phyloP scores from a whole-genome alignment of 2,888 invertebrate genomes.

The Noctua pronuba region DNA sequence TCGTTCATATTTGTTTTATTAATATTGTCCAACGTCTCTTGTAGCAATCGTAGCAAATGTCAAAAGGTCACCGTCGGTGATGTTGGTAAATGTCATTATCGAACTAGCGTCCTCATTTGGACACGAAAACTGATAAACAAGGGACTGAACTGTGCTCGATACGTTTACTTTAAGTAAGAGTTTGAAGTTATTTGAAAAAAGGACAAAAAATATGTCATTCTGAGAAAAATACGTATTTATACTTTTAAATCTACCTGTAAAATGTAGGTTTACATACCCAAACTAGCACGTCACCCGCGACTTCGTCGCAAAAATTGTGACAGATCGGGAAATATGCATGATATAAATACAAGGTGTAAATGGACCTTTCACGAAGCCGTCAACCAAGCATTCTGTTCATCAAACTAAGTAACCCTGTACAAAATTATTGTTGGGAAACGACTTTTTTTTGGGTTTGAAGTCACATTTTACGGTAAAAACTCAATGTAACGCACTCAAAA shows the following conservation, averaged over 20 bases:
- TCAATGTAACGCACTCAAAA: too few species aligned
- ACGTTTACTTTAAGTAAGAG: background rate
- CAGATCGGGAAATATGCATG: too few species aligned
- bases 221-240: background rate
- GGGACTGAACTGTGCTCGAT: background rate
- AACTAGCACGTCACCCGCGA: too few species aligned
- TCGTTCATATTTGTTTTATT: constrained; percentile 1
- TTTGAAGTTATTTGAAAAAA: background rate
- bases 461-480: too few species aligned
- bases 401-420: too few species aligned
- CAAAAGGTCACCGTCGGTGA: constrained; percentile 36
- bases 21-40: background rate
- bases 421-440: too few species aligned
- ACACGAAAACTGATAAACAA: constrained; percentile 8
- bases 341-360: too few species aligned
- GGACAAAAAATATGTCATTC: background rate
- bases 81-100: constrained; percentile 42
- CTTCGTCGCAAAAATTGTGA: too few species aligned
- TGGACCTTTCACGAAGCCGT: too few species aligned
- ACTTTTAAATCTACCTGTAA: background rate
- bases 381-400: too few species aligned
- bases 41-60: constrained; percentile 36
- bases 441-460: too few species aligned
- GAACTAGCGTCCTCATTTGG: constrained; percentile 28
- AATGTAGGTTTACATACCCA: too few species aligned